Percentiles rank a stretch among this genome's conserved stretches.
Conservation (phyloP, 1,140 invertebrate genomes). For the Brachionus plicatilis region DNA sequence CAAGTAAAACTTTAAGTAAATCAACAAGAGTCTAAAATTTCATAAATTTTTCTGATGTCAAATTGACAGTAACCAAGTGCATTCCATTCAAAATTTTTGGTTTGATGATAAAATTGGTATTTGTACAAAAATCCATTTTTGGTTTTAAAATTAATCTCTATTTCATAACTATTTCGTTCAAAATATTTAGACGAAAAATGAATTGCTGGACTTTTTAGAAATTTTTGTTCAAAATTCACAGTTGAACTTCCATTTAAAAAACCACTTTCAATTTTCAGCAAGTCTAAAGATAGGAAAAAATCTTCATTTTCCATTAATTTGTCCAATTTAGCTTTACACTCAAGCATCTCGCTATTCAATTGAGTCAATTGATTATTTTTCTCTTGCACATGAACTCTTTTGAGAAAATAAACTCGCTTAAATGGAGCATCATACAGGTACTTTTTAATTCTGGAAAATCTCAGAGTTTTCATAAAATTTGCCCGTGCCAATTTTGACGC, state of each 20-base stretch:
- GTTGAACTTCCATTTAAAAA: background rate
- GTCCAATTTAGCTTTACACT: background rate
- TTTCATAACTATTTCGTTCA: background rate
- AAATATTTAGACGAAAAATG: background rate
- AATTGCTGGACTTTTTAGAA: background rate
- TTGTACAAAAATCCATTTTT: background rate
- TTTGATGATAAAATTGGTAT: background rate
- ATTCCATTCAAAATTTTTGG: background rate
- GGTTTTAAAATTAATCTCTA: background rate
- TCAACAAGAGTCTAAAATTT: background rate
- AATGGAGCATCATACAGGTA: background rate
- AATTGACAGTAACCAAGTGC: background rate
- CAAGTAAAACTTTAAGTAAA: background rate
- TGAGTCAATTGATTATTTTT: background rate
- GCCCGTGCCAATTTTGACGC: background rate
- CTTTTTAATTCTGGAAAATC: constrained; percentile 2
- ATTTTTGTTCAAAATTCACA: background rate
- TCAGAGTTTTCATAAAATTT: background rate
- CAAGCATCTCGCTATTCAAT: background rate
- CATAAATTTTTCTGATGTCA: background rate
- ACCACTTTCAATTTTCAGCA: background rate
- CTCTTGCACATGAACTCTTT: background rate
- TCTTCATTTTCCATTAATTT: background rate
- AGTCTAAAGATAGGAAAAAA: background rate
- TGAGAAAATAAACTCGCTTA: background rate